phyloP scores from a whole-genome alignment of 2,888 invertebrate genomes.

The Troilus luridus region DNA sequence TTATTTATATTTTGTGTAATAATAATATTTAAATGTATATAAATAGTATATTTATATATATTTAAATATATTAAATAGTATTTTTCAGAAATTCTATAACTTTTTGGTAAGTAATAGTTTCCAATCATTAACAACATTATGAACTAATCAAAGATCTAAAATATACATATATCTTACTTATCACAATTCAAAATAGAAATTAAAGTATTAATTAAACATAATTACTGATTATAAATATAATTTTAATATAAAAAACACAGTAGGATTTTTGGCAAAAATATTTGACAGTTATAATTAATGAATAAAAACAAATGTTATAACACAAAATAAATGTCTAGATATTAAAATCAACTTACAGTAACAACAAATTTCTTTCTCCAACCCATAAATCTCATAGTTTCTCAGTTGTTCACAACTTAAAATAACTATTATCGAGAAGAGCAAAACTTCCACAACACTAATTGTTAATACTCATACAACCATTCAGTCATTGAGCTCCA shows the following conservation, averaged over 20 bases:
- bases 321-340: background rate
- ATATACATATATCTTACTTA: too few species aligned
- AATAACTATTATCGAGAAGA: background rate
- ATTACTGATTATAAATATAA: background rate
- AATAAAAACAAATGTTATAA: background rate
- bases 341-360: background rate
- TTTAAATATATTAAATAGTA: background rate
- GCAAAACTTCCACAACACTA: background rate
- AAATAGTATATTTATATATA: background rate
- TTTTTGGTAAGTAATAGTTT: background rate
- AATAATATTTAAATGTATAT: too few species aligned
- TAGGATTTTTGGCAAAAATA: background rate
- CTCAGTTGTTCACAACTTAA: background rate
- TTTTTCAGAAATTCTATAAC: background rate
- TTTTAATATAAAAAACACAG: too few species aligned
- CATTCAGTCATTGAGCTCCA: constrained; percentile 10
- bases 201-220: background rate
- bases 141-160: too few species aligned
- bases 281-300: background rate
- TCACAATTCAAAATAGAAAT: background rate
- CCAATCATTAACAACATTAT: background rate
- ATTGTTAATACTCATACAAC: background rate
- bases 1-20: background rate
- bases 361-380: constrained; percentile 45
- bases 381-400: constrained; percentile 24